A percentile compares a stretch with the other conserved stretches of the same genome.
Evolutionary conservation across 1,140 invertebrate genomes (phyloP).

Genomic region (Polypedilum vanderplanki): DNA sequence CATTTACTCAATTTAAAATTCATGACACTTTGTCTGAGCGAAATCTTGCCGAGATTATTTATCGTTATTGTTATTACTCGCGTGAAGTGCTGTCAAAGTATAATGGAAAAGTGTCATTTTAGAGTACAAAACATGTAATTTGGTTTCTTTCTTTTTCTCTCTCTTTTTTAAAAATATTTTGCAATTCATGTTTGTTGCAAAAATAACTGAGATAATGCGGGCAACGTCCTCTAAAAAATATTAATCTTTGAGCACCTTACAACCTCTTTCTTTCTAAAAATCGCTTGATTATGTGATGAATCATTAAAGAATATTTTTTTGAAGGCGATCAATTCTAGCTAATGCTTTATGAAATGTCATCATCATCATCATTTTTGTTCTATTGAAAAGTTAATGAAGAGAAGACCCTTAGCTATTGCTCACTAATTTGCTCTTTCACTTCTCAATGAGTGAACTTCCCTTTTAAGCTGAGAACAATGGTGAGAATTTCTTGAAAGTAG

Average conservation of each 20-base stretch:
- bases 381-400: background rate
- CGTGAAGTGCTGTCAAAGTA: slow-evolving; percentile 11
- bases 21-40: background rate
- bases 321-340: background rate
- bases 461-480: slow-evolving; percentile 21
- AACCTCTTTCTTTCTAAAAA: background rate
- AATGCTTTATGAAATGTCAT: background rate
- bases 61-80: background rate
- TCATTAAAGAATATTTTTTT: background rate
- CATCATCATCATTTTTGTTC: slow-evolving; percentile 12
- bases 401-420: background rate
- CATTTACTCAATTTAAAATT: slow-evolving; percentile 6
- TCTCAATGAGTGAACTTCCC: slow-evolving; percentile 14
- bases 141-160: background rate
- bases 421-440: slow-evolving; percentile 9
- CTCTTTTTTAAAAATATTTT: too few species aligned
- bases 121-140: slow-evolving; percentile 12
- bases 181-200: too few species aligned
- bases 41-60: background rate
- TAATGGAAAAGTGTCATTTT: slow-evolving; percentile 19
- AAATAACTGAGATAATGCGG: background rate
- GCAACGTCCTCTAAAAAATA: background rate
- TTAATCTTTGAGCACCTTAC: background rate
- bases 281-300: background rate
- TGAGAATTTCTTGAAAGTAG: background rate